phyloP scores from a whole-genome alignment of 2,113 vertebrate genomes.

The Ahaetulla prasina region DNA sequence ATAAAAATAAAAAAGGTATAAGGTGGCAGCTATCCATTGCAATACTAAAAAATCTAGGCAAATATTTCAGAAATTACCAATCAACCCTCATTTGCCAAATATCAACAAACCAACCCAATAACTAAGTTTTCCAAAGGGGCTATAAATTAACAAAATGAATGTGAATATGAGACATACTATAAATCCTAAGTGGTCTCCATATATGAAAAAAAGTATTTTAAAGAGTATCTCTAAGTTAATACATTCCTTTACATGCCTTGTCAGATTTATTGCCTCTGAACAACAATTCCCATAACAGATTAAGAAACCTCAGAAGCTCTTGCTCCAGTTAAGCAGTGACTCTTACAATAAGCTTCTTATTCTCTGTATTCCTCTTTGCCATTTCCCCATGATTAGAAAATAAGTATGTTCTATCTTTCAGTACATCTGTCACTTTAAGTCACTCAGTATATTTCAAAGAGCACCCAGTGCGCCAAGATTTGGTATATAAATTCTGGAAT shows the following conservation, averaged over 20 bases:
- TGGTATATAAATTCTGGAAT: slow-evolving; percentile 28
- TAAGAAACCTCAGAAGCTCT: slow-evolving; percentile 51
- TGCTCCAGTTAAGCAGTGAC: slow-evolving; percentile 47
- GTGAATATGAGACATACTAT: not conserved
- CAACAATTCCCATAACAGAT: slow-evolving; percentile 47
- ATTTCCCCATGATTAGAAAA: slow-evolving; percentile 58
- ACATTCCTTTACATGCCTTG: slow-evolving; percentile 45
- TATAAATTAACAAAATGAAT: slow-evolving; percentile 8
- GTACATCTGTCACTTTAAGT: slow-evolving; percentile 41
- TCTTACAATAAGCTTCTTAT: slow-evolving; percentile 58
- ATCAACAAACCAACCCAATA: not conserved
- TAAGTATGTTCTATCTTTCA: slow-evolving; percentile 59
- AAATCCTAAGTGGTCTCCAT: slow-evolving; percentile 10
- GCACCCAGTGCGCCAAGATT: not conserved
- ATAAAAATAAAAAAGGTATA: not conserved
- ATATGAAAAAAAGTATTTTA: slow-evolving; percentile 37
- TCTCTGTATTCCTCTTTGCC: slow-evolving; percentile 43
- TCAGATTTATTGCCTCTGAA: slow-evolving; percentile 50
- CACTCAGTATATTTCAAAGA: slow-evolving; percentile 44
- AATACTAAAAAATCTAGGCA: not conserved
- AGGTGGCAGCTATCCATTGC: not conserved
- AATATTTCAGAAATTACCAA: not conserved
- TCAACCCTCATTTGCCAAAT: not conserved
- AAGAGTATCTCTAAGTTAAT: slow-evolving; percentile 27
- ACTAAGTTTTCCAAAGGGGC: not conserved